Conservation (phyloP, 2,888 invertebrate genomes). For the Papilio demoleus region DNA sequence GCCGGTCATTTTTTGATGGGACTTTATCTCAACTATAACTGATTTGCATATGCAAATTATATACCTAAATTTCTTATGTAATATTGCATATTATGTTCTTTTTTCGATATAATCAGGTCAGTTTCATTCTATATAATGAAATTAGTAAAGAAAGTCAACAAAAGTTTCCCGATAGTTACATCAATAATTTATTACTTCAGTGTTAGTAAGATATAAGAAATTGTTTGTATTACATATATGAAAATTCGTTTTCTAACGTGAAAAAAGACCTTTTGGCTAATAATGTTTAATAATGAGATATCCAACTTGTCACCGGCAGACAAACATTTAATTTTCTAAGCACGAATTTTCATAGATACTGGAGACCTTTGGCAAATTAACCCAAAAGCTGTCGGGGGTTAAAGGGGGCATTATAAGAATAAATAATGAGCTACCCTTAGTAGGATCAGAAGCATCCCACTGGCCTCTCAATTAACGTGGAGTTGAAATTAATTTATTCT, state of each 20-base stretch:
- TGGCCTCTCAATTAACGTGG: conserved; percentile 69
- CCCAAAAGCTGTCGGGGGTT: conserved; percentile 61
- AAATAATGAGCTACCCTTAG: conserved; percentile 64
- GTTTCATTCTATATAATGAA: too few species aligned
- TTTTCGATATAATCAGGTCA: too few species aligned
- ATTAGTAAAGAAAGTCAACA: too few species aligned
- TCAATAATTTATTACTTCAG: too few species aligned
- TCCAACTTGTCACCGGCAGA: conserved; percentile 39
- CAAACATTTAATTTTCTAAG: conserved; percentile 55
- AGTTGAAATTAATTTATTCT: conserved; percentile 74
- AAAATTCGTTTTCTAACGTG: not conserved
- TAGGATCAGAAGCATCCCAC: conserved; percentile 61
- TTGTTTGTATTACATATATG: too few species aligned
- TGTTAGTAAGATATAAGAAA: too few species aligned
- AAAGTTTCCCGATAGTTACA: too few species aligned
- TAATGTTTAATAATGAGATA: conserved; percentile 34
- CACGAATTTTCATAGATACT: conserved; percentile 62
- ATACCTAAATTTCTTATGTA: too few species aligned
- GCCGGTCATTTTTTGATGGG: too few species aligned
- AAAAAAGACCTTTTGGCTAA: conserved; percentile 16
- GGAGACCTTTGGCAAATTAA: conserved; percentile 67
- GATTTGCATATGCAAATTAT: too few species aligned
- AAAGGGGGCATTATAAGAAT: conserved; percentile 71
- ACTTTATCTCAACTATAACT: too few species aligned
- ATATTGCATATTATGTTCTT: too few species aligned